Evolutionary conservation across 2,113 vertebrate genomes (phyloP).

Genomic region (Ovibos moschatus): DNA sequence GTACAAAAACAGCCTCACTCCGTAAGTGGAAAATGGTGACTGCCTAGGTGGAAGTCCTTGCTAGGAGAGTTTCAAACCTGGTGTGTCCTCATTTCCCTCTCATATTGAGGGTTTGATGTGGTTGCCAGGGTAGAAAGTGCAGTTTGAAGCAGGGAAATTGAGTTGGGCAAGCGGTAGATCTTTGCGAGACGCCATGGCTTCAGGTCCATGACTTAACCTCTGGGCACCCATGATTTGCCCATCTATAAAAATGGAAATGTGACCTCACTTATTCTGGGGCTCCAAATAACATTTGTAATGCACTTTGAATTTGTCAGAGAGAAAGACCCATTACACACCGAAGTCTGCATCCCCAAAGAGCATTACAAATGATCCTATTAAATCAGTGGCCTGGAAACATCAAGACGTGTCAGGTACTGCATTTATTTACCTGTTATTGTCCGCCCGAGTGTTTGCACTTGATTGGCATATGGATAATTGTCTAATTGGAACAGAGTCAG

Average conservation of each 20-base stretch:
- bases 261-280: conserved; percentile 56
- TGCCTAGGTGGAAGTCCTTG: neutral
- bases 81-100: conserved; percentile 1
- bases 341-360: conserved; percentile 39
- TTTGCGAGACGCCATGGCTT: neutral
- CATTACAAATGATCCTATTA: conserved; percentile 62
- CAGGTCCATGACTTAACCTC: neutral
- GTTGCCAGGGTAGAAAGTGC: neutral
- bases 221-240: neutral
- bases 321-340: conserved; percentile 40
- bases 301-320: conserved; percentile 52
- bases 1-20: neutral
- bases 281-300: conserved; percentile 56
- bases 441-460: conserved; percentile 38
- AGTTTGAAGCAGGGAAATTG: neutral
- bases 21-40: neutral
- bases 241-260: conserved; percentile 51
- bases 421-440: conserved; percentile 66
- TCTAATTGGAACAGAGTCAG: conserved; percentile 62
- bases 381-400: conserved; percentile 59
- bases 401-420: conserved; percentile 41
- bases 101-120: neutral
- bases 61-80: neutral
- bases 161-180: neutral
- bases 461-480: conserved; percentile 69